These are phyloP conservation scores for Pogonognathellus flavescens DNA, from an alignment of 1,140 invertebrate species.

Conservation along the genomic window DNA sequence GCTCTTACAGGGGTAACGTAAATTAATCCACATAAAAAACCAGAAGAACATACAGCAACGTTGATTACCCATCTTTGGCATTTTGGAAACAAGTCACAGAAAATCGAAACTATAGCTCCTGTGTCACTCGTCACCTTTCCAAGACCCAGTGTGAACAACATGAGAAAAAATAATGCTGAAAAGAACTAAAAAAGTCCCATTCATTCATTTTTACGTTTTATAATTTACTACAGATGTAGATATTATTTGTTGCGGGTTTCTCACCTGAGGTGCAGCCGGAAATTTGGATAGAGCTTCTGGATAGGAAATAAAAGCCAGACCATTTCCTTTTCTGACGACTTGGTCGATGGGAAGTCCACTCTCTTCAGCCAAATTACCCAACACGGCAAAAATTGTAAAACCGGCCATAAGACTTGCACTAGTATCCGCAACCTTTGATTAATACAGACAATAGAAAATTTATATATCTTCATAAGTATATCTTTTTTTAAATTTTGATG, in stretches of 20 bases:
- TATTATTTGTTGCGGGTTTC: too few relatives aligned
- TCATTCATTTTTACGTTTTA: too few relatives aligned
- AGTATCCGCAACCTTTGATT: constrained; percentile 71
- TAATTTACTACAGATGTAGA: too few relatives aligned
- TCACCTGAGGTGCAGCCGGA: constrained; percentile 77
- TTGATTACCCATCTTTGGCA: constrained; percentile 78
- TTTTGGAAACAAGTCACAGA: constrained; percentile 80
- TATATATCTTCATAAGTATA: too few relatives aligned
- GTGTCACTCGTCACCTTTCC: constrained; percentile 72
- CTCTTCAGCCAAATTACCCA: constrained; percentile 25
- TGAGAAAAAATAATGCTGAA: constrained; percentile 74
- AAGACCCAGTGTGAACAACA: constrained; percentile 69
- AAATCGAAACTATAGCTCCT: constrained; percentile 77
- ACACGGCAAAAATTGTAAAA: constrained; percentile 81
- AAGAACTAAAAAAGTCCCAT: constrained; percentile 69
- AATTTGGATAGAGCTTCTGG: constrained; percentile 91
- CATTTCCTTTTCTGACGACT: constrained; percentile 77
- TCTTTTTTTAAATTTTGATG: too few relatives aligned
- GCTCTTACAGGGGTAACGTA: constrained; percentile 83
- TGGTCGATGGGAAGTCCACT: constrained; percentile 74
- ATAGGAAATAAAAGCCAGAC: constrained; percentile 77
- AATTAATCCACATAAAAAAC: constrained; percentile 79
- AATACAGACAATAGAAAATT: too few relatives aligned
- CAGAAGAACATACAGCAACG: constrained; percentile 72
- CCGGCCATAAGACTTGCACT: constrained; percentile 85